Base-by-base conservation (phyloP, 2,888 invertebrate genomes). In the Sussaba pulchella region DNA sequence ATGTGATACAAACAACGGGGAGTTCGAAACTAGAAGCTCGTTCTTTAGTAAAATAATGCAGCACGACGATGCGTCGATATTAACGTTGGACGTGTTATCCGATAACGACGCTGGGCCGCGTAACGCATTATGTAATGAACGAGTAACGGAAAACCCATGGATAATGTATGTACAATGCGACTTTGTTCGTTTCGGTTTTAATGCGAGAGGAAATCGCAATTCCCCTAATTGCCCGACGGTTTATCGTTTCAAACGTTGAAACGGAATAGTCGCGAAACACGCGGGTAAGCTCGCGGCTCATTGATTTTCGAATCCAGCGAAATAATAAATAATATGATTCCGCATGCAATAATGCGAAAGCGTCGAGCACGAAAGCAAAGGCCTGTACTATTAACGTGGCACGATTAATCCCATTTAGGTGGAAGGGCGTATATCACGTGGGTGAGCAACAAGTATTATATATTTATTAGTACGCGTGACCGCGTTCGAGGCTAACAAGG, bases 211-310 rank as follows among this genome's bases (percentile, higher is more conserved):
- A 57, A 36, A 57, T 57, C 31, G 36, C 31, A 57, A 26, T 41
- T 1, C 12, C n/a, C 41, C 67, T 52, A 67, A 67, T 67, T 67
- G 50, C 52, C 21, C 21, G 21, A n/a, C 24, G 67, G 67, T 54
- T 69, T 24, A 69, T 69, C 41, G 24, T 54, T 69, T 47, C 64
- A 4, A 47, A 31, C 19, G 41, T 52, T 41, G 9, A 24, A 24
- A 41, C 39, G 19, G n/a, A 8, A 36, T 1, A 9, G 17, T 6
- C 36, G 14, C 43, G 17, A 57, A 8, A n/a, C 14, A 6, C 14
- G 50, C 21, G n/a, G 21, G 36, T 4, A 19, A 19, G 14, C 19
- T 4, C 31, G 52, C 41, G 41, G 39, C 41, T 52, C 66, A 19
- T 9, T 52, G 67, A 52, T 52, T 43, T 26, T 41, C 52, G 10